Base-by-base conservation (phyloP, 2,888 invertebrate genomes). In the Calameuta idolon region DNA sequence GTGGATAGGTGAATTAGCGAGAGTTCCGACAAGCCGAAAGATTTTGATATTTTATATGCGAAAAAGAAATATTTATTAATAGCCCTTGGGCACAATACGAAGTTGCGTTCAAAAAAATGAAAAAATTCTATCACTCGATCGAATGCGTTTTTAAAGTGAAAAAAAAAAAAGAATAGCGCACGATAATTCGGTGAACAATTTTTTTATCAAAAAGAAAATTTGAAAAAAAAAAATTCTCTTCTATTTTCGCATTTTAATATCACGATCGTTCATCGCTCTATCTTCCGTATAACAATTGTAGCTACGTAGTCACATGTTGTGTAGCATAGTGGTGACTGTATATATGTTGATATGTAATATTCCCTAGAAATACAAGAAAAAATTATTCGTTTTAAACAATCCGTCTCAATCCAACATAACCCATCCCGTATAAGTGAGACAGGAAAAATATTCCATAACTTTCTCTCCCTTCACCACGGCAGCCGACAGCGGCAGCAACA, bases 331-430 rank as follows among this genome's bases (percentile, higher is more conserved):
- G 88, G 90, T 90, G 89, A 90, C 89, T 90, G 90, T 90, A 90
- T 90, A 90, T 90, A 90, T 90, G 90, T 90, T 88, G 86, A 90
- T 90, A 90, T 91, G 91, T 90, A 90, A 90, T 88, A 90, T 90
- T 90, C 88, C 86, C 88, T 87, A 86, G 85, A 85, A 83, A 87
- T 87, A 87, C 81, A 84, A 82, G 83, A 85, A 84, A 55, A 55
- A 78, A 83, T 84, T 81, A 85, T 83, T 84, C 81, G 81, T 84
- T 86, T 83, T 82, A 82, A 86, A 81, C 74, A 76, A 74, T 73
- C 78, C 40, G 12, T 76, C 55, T 37, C 9, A 40, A 5, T 55
- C 9, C 23, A 23, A 9, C 9, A 9, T 2, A 55, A 55, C 55
- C 55, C 55, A 55, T 55, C 55, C 55, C 23, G 55, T 55, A 23